A percentile compares a stretch with the other conserved stretches of the same genome.
phyloP scores from a whole-genome alignment of 2,888 invertebrate species.

The Ichneumon xanthorius region DNA sequence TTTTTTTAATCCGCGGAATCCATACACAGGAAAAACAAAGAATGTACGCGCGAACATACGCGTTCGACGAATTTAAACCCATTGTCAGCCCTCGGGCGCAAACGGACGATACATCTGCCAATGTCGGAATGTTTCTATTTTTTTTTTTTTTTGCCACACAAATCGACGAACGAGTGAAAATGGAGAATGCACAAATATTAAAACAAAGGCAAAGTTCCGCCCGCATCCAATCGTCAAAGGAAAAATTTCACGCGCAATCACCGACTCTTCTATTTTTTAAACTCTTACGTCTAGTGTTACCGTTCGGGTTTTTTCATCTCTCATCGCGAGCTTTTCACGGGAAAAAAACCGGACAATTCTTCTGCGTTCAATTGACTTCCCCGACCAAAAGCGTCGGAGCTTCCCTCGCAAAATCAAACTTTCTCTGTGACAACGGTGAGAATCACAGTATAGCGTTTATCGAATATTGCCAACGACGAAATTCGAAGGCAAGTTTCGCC shows the following conservation, averaged over 20 bases:
- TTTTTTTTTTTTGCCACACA: constrained; percentile 2
- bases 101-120: neutral
- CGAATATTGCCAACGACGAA: constrained; percentile 17
- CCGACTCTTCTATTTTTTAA: constrained; percentile 35
- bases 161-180: constrained; percentile 17
- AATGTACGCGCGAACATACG: no score
- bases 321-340: neutral
- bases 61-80: neutral
- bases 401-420: constrained; percentile 36
- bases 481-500: constrained; percentile 1
- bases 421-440: constrained; percentile 17
- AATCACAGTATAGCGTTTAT: neutral
- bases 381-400: constrained; percentile 23
- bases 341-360: constrained; percentile 28
- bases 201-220: constrained; percentile 30
- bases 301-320: constrained; percentile 31
- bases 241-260: constrained; percentile 21
- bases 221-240: constrained; percentile 11
- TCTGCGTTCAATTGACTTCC: constrained; percentile 31
- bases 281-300: constrained; percentile 27
- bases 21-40: no score
- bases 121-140: neutral
- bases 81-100: neutral
- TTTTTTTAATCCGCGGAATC: no score
- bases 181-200: constrained; percentile 23